Base-by-base conservation (phyloP, 2,888 invertebrate genomes). In the Bellardia pandia region DNA sequence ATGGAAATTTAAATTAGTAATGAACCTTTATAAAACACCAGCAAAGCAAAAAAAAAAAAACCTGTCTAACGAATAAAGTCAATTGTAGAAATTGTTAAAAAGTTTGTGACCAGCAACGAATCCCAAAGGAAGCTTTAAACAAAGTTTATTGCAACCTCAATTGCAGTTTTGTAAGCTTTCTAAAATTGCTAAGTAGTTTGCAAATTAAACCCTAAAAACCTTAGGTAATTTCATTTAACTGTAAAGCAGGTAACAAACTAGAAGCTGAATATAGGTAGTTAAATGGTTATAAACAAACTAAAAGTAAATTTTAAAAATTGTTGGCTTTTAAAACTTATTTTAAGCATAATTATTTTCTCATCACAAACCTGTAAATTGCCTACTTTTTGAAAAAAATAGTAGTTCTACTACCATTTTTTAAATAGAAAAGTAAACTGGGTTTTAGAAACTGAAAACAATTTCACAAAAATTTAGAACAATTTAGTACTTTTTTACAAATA, bases 1-100 rank as follows among this genome's bases (percentile, higher is more conserved):
- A 37, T 81, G 23, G 62, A 58, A 58, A 6, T 23, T 14, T 64
- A 74, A 75, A 75, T 58, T 58, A 58, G 66, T 75, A 75, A 81
- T 74, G 74, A 81, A 81, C 58, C 56, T 66, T 74, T 81, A 51
- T 45, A 56, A 51, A 62, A 64, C 14, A 42, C 16, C 72, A 72
- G 60, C 37, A 71, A 13, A 40, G 6, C 14, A 80, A 30, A 51
- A 3, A 71, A 23, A 2, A 16, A 60, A 30, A 40, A 40, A n/a
- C 2, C 3, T 33, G 6, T 11, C 33, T 13, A 76, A 40, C 76
- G 60, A 58, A 71, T 60, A 58, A 69, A 79, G 40, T 80, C 42
- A 72, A 72, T 80, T 80, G 42, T 62, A 51, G 0, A 45, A 45
- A 37, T 37, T n/a, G 2, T 37, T 45, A 3, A 30, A 9, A 66